Conservation (phyloP, 2,888 invertebrate species). For the Mesorhabditis sp. region DNA sequence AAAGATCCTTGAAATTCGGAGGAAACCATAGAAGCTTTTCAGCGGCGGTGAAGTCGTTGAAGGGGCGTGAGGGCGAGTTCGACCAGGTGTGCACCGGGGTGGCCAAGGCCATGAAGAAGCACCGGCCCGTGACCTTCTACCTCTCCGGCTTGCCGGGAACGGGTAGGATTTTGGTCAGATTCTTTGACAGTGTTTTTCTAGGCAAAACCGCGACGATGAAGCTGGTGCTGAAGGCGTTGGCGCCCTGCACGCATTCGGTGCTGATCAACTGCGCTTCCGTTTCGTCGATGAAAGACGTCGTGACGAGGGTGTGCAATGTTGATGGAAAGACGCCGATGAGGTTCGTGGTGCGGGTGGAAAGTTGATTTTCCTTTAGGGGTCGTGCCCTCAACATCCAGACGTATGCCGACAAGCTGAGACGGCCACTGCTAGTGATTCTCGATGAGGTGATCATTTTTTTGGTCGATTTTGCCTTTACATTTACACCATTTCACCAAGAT, state of each 20-base stretch:
- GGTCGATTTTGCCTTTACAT: neutral
- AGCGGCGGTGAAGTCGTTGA: slow-evolving; percentile 16
- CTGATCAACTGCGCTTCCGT: slow-evolving; percentile 36
- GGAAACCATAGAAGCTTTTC: neutral
- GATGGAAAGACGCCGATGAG: neutral
- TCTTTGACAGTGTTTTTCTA: slow-evolving; percentile 64
- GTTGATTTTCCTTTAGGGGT: neutral
- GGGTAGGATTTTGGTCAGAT: slow-evolving; percentile 81
- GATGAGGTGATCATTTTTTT: neutral
- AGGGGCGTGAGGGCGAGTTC: slow-evolving; percentile 77
- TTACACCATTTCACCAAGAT: neutral
- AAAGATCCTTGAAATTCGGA: no score
- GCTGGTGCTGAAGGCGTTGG: slow-evolving; percentile 30
- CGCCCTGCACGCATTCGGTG: slow-evolving; percentile 12
- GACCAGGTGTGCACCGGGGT: slow-evolving; percentile 72
- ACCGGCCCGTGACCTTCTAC: slow-evolving; percentile 78
- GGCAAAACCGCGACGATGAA: slow-evolving; percentile 48
- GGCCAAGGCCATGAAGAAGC: slow-evolving; percentile 67
- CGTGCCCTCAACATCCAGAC: neutral
- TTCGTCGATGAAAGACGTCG: slow-evolving; percentile 12
- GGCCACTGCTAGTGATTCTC: neutral
- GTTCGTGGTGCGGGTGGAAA: neutral
- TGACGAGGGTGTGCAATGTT: slow-evolving; percentile 5
- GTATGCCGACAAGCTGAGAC: neutral
- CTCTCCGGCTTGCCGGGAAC: slow-evolving; percentile 95